Evolutionary conservation across 1,140 invertebrate genomes (phyloP).

Genomic region (Heliconius hermathena): DNA sequence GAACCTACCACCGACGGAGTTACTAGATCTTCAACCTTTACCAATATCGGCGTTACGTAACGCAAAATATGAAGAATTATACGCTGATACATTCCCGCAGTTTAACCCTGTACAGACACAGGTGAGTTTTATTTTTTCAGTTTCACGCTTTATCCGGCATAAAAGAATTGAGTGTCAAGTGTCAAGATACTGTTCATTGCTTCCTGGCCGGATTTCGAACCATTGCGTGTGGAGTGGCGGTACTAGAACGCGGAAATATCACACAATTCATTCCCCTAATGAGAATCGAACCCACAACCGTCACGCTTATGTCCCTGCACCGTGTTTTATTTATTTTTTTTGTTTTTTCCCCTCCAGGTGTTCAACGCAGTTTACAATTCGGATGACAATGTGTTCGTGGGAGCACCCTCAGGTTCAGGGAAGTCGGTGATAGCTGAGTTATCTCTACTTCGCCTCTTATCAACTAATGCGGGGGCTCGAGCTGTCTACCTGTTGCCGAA

Average conservation of each 20-base stretch:
- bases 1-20: slow-evolving; percentile 97
- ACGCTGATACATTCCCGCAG: slow-evolving; percentile 92
- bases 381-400: slow-evolving; percentile 99
- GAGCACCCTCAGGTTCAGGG: slow-evolving; percentile 98
- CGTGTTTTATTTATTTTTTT: no score
- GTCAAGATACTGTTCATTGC: no score
- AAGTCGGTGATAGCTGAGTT: slow-evolving; percentile 99
- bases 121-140: slow-evolving; percentile 50
- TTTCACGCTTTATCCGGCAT: no score
- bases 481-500: slow-evolving; percentile 97
- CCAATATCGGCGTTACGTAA: slow-evolving; percentile 94
- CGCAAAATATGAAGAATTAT: slow-evolving; percentile 92
- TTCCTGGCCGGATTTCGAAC: no score
- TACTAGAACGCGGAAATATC: no score
- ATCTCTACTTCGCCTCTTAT: slow-evolving; percentile 94
- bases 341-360: slow-evolving; percentile 80
- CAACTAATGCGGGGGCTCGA: slow-evolving; percentile 86
- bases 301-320: no score
- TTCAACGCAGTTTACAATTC: slow-evolving; percentile 99
- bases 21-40: slow-evolving; percentile 98
- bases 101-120: slow-evolving; percentile 99
- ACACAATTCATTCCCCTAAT: no score
- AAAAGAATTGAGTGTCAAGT: no score
- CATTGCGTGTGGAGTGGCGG: no score
- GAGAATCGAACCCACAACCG: no score